Evolutionary conservation across 1,140 invertebrate species (phyloP).

Genomic region (Drosophila rhopaloa): DNA sequence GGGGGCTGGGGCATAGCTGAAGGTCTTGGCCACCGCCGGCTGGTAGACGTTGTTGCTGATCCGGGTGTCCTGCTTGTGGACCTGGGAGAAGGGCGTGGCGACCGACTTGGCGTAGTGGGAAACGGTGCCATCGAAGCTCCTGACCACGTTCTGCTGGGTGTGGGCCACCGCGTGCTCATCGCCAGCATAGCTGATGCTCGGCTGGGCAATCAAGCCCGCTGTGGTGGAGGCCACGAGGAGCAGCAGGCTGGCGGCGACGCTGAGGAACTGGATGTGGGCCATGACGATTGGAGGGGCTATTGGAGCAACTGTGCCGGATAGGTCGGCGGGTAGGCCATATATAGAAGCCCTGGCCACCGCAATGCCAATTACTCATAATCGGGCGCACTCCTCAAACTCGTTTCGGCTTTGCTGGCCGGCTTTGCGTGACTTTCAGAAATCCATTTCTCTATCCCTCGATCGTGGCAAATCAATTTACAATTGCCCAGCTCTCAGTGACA

Average conservation of each 20-base stretch:
- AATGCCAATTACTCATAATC: conserved; percentile 59
- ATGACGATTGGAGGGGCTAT: conserved; percentile 47
- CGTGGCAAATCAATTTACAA: conserved; percentile 76
- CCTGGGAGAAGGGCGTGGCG: conserved; percentile 87
- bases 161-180: conserved; percentile 86
- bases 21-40: conserved; percentile 80
- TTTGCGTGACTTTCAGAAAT: conserved; percentile 81
- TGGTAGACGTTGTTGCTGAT: conserved; percentile 87
- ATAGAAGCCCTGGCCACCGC: conserved; percentile 45
- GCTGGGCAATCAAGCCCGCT: conserved; percentile 80
- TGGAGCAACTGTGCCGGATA: conserved; percentile 55
- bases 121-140: conserved; percentile 87
- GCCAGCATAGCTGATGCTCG: conserved; percentile 56
- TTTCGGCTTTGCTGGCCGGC: conserved; percentile 38
- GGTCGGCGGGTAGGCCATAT: conserved; percentile 45
- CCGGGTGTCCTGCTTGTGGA: conserved; percentile 87
- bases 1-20: conserved; percentile 75
- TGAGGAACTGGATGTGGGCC: conserved; percentile 65
- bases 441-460: conserved; percentile 74
- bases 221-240: conserved; percentile 69
- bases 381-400: conserved; percentile 24
- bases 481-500: conserved; percentile 58
- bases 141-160: conserved; percentile 86
- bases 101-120: conserved; percentile 87
- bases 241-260: conserved; percentile 81